Evolutionary conservation across 2,888 invertebrate genomes (phyloP), one percentile per base, ranked within the genome.

Genomic region (Druceiella hillmani): DNA sequence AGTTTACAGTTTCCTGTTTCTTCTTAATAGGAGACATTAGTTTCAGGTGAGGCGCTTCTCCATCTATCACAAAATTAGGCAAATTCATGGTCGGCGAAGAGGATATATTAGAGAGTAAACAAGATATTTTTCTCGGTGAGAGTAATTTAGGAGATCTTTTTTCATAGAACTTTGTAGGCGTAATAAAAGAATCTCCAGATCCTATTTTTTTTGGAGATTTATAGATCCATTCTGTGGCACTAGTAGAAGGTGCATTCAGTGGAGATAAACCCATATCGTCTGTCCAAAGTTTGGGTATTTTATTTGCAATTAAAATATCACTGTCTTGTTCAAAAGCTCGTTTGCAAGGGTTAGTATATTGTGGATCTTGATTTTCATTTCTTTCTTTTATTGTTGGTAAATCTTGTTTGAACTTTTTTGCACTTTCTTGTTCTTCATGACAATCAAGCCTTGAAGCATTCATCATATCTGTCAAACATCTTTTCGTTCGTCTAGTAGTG

Each of bases 51-150:
- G 88, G 88, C 0, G 87, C 87, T 22, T 79, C 80, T 1, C 88
- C 88, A 50, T 82, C 79, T 9, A 81, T 48, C 1, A 86, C 85
- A 51, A 75, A 89, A 62, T 89, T 83, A 0, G 89, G 89, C 42
- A 89, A 58, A 56, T 87, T 79, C 10, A 74, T 69, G 0, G 83
- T 83, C 0, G 84, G 83, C 2, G 83, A 78, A 31, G 52, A 43
- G 41, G 61, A 54, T 48, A 61, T 44, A 45, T 59, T 43, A 47
- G 57, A 17, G 28, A 45, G 29, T 28, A 36, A 22, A 12, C 11
- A 12, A 15, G 30, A 30, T n/a, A 30, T 10, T 15, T 30, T 30
- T 30, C 13, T 56, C 0, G 65, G 63, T 0, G 65, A 62, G 2
- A 64, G 38, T 3, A 50, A 32, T 36, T 55, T 59, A 40, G 59